Base-by-base conservation (phyloP, 2,113 vertebrate genomes). In the Silurus glanis region DNA sequence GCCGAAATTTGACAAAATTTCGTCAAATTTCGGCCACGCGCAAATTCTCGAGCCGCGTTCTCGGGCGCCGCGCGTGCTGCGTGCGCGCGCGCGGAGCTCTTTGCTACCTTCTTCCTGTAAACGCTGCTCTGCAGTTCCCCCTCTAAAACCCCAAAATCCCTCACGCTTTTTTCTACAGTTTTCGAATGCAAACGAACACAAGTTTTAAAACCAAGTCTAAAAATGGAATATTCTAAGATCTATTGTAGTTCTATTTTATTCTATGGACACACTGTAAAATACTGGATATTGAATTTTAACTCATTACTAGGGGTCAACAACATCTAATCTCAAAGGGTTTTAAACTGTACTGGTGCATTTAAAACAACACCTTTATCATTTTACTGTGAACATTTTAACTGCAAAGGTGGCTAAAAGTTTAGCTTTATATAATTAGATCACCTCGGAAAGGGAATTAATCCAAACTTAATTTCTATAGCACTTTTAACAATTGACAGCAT, bases 221-320 rank as follows among this genome's bases (percentile, higher is more conserved):
- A n/a, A 23, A 13, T 76, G 6, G 7, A 0, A 55, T 55, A 78
- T 78, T 56, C 55, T 7, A 55, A 28, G 37, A 37, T 37, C 37
- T 37, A 37, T 37, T 37, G 37, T 37, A 37, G 37, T 37, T 37
- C 2, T 37, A 37, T 3, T 37, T 37, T 37, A 37, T 37, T 37
- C 37, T 37, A 37, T 37, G 37, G 37, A 37, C 80, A 66, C 59
- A 66, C 45, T 49, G 79, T 74, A 45, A 81, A 59, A 81, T 82
- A 64, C 3, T 82, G 80, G 45, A 82, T 64, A 82, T 81, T 61
- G 49, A 21, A 49, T 62, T 74, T 62, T 13, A 23, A 61, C 80
- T 82, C 49, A 64, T 82, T 51, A 59, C 6, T 28, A 14, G 64
- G 25, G 25, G 64, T 25, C 66, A 69, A 37, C 25, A 37, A 37